These are phyloP conservation scores for Ectemnius lituratus DNA, from an alignment of 2,888 invertebrate genomes.

Conservation along the genomic window DNA sequence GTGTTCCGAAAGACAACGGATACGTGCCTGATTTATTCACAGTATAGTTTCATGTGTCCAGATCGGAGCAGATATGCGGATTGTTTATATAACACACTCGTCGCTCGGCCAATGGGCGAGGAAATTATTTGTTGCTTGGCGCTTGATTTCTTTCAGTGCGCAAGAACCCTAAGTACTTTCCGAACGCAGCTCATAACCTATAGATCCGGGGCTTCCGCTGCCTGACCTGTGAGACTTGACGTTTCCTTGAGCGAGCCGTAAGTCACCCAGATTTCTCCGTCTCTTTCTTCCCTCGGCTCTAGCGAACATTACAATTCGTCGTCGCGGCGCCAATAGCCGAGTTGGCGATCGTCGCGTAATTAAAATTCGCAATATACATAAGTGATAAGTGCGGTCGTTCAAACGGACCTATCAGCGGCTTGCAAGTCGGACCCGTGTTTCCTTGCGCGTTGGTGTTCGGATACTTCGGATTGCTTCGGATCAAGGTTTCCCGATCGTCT, in stretches of 20 bases:
- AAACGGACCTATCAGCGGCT: slow-evolving; percentile 58
- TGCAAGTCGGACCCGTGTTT: slow-evolving; percentile 62
- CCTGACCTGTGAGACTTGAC: neutral
- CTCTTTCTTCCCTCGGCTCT: neutral
- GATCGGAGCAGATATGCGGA: too few relatives aligned
- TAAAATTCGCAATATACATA: slow-evolving; percentile 3
- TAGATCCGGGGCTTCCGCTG: neutral
- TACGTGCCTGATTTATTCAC: too few relatives aligned
- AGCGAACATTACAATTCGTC: neutral
- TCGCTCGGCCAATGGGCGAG: too few relatives aligned
- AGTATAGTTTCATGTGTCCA: too few relatives aligned
- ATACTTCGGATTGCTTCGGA: slow-evolving; percentile 4
- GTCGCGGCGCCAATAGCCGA: neutral
- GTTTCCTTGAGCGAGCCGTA: neutral
- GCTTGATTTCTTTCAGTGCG: neutral
- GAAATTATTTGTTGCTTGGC: too few relatives aligned
- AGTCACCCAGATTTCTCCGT: neutral
- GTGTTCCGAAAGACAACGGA: too few relatives aligned
- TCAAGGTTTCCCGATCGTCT: slow-evolving; percentile 56
- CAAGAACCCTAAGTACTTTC: neutral
- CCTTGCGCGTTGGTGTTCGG: slow-evolving; percentile 59
- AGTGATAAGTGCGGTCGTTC: slow-evolving; percentile 41
- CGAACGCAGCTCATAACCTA: neutral
- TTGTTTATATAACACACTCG: too few relatives aligned
- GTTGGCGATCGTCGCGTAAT: neutral